Evolutionary conservation across 1,140 invertebrate genomes (phyloP).

Genomic region (Trachelipus rathkii): DNA sequence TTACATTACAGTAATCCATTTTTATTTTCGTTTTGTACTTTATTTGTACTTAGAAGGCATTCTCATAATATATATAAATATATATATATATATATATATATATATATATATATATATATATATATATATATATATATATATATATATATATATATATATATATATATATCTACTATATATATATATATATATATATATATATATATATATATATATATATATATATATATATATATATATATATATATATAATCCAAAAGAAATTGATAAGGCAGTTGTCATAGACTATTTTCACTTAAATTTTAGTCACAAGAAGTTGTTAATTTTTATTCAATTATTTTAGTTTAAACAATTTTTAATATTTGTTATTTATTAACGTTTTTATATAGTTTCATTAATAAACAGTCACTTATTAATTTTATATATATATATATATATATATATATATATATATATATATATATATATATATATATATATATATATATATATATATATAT

Average conservation of each 20-base stretch:
- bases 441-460: conserved; percentile 21
- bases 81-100: neutral
- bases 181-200: conserved; percentile 16
- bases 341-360: neutral
- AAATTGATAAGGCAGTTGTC: too few species aligned
- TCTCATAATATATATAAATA: neutral
- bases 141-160: conserved; percentile 16
- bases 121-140: conserved; percentile 18
- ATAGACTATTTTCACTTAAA: neutral
- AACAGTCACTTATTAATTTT: neutral
- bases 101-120: conserved; percentile 1
- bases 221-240: conserved; percentile 7
- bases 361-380: too few species aligned
- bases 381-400: too few species aligned
- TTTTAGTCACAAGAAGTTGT: neutral
- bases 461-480: conserved; percentile 26
- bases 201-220: conserved; percentile 16
- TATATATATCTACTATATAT: conserved; percentile 11
- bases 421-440: neutral
- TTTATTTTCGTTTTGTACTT: neutral
- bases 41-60: neutral
- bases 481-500: conserved; percentile 26
- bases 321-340: neutral
- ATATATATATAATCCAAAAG: too few species aligned
- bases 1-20: neutral